A percentile compares a stretch with the other conserved stretches of the same genome.
These are phyloP conservation scores for Coenonympha glycerion DNA, from an alignment of 2,888 invertebrate genomes.

Conservation along the genomic window DNA sequence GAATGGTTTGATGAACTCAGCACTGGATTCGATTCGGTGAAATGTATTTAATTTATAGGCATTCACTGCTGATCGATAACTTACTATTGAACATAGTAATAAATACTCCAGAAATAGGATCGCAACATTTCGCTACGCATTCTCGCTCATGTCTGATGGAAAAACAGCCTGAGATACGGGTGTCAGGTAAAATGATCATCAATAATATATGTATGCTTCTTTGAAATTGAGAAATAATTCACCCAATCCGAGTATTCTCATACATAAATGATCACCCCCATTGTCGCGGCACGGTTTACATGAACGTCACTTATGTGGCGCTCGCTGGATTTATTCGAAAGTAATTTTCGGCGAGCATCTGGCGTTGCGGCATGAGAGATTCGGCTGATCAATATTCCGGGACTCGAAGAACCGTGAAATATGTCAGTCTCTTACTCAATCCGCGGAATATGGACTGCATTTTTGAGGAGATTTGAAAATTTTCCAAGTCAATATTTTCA, in stretches of 20 bases:
- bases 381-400: constrained; percentile 73
- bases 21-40: no score
- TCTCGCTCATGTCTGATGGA: no score
- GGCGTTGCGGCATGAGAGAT: constrained; percentile 69
- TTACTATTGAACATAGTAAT: no score
- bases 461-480: constrained; percentile 10
- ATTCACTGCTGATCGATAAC: no score
- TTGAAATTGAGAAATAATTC: constrained; percentile 18
- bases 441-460: constrained; percentile 44
- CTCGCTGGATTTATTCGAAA: constrained; percentile 69
- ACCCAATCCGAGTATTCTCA: constrained; percentile 25
- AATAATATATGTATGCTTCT: background rate
- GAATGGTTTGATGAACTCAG: no score
- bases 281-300: constrained; percentile 38
- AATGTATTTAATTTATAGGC: no score
- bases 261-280: constrained; percentile 44
- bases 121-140: no score
- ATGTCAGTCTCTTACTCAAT: constrained; percentile 69
- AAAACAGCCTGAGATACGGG: no score
- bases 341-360: constrained; percentile 73
- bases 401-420: constrained; percentile 68
- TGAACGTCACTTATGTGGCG: constrained; percentile 42
- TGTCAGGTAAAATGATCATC: no score
- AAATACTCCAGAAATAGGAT: no score
- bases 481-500: constrained; percentile 7